phyloP scores from a whole-genome alignment of 1,140 invertebrate genomes.

The Zaprionus inermis region DNA sequence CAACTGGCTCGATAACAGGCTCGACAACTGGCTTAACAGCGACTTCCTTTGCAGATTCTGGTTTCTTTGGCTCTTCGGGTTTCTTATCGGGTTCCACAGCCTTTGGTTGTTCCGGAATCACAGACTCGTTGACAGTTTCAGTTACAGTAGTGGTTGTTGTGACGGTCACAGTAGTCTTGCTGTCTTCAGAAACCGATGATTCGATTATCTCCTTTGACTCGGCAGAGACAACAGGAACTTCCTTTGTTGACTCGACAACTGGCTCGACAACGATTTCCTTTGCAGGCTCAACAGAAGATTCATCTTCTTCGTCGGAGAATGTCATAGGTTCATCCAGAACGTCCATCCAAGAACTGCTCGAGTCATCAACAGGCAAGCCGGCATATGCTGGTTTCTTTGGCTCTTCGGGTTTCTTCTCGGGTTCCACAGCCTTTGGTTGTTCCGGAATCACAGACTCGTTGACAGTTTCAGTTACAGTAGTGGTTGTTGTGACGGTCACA shows the following conservation, averaged over 20 bases:
- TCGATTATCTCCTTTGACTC: neutral
- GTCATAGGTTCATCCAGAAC: slow-evolving; percentile 5
- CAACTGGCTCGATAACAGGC: neutral
- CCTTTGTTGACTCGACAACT: slow-evolving; percentile 1
- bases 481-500: slow-evolving; percentile 15
- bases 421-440: slow-evolving; percentile 6
- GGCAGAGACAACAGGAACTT: neutral
- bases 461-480: slow-evolving; percentile 11
- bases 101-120: neutral
- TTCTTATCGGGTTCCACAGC: no score
- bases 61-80: no score
- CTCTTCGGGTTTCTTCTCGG: slow-evolving; percentile 22
- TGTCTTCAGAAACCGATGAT: neutral
- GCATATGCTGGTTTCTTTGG: slow-evolving; percentile 20
- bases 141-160: slow-evolving; percentile 9
- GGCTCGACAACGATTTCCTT: neutral
- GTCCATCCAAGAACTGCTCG: slow-evolving; percentile 3
- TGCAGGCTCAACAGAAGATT: neutral
- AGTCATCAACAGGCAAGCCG: slow-evolving; percentile 1
- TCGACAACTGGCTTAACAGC: neutral
- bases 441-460: neutral
- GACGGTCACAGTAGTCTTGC: slow-evolving; percentile 2
- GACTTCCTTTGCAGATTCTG: neutral
- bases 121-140: slow-evolving; percentile 6
- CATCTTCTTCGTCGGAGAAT: slow-evolving; percentile 13